Evolutionary conservation across 2,113 vertebrate genomes (phyloP).

Genomic region (Tamias sibiricus): DNA sequence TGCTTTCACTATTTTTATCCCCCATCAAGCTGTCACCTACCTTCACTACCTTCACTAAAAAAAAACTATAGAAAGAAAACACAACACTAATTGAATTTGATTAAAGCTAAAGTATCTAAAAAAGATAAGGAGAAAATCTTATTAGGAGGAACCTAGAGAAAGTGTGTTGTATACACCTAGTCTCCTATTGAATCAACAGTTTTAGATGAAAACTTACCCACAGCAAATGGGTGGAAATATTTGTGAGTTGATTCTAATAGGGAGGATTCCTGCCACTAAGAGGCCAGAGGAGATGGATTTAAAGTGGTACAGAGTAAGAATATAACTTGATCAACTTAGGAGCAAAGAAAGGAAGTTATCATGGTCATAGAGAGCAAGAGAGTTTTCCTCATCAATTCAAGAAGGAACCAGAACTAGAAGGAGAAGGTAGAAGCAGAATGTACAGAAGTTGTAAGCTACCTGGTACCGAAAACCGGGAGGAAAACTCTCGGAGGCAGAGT

Average conservation of each 20-base stretch:
- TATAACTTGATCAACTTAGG: background rate
- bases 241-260: background rate
- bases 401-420: background rate
- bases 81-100: background rate
- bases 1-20: background rate
- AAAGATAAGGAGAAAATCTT: background rate
- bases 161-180: background rate
- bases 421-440: background rate
- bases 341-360: background rate
- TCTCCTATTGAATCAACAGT: background rate
- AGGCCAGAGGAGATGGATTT: background rate
- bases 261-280: background rate
- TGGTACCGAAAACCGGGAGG: too few species aligned
- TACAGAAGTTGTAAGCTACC: too few species aligned
- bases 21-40: background rate
- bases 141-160: background rate
- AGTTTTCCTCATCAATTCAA: background rate
- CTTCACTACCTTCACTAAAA: too few species aligned
- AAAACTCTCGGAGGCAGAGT: too few species aligned
- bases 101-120: background rate
- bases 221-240: background rate
- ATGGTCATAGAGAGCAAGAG: background rate
- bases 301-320: background rate
- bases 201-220: background rate
- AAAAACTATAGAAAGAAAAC: conserved; percentile 1